These are phyloP conservation scores for Mechanitis messenoides DNA, from an alignment of 2,888 invertebrate species.

Conservation along the genomic window DNA sequence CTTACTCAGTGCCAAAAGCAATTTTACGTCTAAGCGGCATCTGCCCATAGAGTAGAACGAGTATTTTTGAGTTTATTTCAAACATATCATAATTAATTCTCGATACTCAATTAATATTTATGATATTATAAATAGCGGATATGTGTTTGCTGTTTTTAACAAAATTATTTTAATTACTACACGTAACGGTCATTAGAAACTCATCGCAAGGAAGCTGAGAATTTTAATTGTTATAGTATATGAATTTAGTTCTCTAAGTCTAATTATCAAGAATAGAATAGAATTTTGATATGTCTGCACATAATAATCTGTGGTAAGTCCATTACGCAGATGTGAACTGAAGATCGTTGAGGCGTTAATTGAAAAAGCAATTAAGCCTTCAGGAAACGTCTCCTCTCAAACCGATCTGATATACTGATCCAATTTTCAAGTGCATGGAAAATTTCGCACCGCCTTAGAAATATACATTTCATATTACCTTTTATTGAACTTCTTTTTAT, in stretches of 20 bases:
- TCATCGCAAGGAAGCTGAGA: too few relatives aligned
- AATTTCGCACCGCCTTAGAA: constrained; percentile 5
- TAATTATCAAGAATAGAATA: neutral
- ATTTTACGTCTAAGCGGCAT: constrained; percentile 44
- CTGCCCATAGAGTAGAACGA: constrained; percentile 23
- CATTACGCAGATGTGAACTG: constrained; percentile 51
- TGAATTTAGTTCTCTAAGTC: too few relatives aligned
- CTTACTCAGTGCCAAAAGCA: constrained; percentile 43
- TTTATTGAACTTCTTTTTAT: neutral
- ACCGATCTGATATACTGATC: constrained; percentile 25
- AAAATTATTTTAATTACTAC: too few relatives aligned
- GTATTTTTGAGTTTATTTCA: too few relatives aligned
- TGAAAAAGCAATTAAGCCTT: constrained; percentile 67
- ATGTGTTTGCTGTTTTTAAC: too few relatives aligned
- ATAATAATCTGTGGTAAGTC: constrained; percentile 39
- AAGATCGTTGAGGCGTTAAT: constrained; percentile 51
- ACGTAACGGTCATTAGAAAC: too few relatives aligned
- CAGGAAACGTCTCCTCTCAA: constrained; percentile 27
- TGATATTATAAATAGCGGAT: too few relatives aligned
- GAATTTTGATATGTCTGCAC: constrained; percentile 17
- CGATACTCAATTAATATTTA: too few relatives aligned
- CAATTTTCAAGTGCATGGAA: constrained; percentile 25
- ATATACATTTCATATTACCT: neutral
- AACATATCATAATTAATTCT: too few relatives aligned
- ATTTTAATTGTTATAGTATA: neutral